Evolutionary conservation across 2,888 invertebrate species (phyloP).

Genomic region (Drosophila robusta): DNA sequence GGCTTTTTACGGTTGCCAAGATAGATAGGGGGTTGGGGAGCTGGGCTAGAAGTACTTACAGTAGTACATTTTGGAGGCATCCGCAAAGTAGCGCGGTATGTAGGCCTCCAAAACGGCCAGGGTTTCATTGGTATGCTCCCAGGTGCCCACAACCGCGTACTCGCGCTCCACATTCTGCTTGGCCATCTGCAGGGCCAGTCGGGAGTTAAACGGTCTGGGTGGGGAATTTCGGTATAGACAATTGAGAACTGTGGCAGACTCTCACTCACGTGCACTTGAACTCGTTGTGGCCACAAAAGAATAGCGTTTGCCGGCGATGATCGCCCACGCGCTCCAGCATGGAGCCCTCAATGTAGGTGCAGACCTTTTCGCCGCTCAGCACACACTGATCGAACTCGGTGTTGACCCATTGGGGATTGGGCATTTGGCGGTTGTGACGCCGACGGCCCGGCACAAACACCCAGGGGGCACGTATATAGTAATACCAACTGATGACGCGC

Average conservation of each 20-base stretch:
- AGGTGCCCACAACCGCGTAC: slow-evolving; percentile 94
- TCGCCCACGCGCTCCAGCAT: slow-evolving; percentile 93
- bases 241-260: background rate
- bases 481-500: slow-evolving; percentile 95
- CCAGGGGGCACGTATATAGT: slow-evolving; percentile 95
- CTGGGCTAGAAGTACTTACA: slow-evolving; percentile 85
- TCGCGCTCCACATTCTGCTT: slow-evolving; percentile 93
- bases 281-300: slow-evolving; percentile 95
- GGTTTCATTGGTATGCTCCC: slow-evolving; percentile 94
- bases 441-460: slow-evolving; percentile 94
- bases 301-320: slow-evolving; percentile 93
- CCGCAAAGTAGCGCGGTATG: slow-evolving; percentile 92
- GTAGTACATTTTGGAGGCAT: slow-evolving; percentile 89
- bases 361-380: slow-evolving; percentile 91
- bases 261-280: slow-evolving; percentile 90
- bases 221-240: background rate
- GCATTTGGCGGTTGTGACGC: slow-evolving; percentile 86
- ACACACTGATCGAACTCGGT: slow-evolving; percentile 96
- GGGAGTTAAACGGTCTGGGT: slow-evolving; percentile 92
- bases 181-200: slow-evolving; percentile 92
- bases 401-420: slow-evolving; percentile 94
- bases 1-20: too few species aligned
- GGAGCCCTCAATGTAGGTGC: slow-evolving; percentile 92
- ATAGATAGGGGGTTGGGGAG: too few species aligned
- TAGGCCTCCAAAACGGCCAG: slow-evolving; percentile 93